Conservation (phyloP, 2,113 vertebrate species). For the Ovis canadensis region DNA sequence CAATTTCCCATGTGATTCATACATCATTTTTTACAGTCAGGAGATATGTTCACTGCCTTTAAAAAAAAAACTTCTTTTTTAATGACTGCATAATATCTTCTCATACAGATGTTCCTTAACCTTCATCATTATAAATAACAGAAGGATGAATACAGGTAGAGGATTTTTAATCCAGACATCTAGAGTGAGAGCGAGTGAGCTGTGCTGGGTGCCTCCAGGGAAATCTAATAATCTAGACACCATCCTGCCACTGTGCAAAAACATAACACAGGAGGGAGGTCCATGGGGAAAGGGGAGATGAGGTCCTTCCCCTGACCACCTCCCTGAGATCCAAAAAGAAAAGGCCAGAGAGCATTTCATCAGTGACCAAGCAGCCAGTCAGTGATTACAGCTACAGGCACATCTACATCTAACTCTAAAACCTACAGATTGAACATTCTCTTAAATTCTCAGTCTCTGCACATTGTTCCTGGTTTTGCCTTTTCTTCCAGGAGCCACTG, state of each 20-base stretch:
- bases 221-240: background rate
- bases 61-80: background rate
- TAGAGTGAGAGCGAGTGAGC: background rate
- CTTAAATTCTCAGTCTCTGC: background rate
- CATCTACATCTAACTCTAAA: background rate
- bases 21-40: background rate
- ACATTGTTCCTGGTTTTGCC: background rate
- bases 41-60: background rate
- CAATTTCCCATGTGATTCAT: background rate
- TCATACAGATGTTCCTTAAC: background rate
- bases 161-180: background rate
- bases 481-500: background rate
- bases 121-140: background rate
- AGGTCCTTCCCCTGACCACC: background rate
- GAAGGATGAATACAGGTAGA: background rate
- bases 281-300: background rate
- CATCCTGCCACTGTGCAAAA: background rate
- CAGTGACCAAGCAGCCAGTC: background rate
- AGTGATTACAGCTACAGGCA: background rate
- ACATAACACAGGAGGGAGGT: no score
- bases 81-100: background rate
- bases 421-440: background rate
- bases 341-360: fast-evolving
- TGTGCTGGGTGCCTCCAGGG: background rate
- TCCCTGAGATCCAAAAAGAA: background rate